phyloP scores from a whole-genome alignment of 2,113 vertebrate species.

The Chroicocephalus ridibundus region DNA sequence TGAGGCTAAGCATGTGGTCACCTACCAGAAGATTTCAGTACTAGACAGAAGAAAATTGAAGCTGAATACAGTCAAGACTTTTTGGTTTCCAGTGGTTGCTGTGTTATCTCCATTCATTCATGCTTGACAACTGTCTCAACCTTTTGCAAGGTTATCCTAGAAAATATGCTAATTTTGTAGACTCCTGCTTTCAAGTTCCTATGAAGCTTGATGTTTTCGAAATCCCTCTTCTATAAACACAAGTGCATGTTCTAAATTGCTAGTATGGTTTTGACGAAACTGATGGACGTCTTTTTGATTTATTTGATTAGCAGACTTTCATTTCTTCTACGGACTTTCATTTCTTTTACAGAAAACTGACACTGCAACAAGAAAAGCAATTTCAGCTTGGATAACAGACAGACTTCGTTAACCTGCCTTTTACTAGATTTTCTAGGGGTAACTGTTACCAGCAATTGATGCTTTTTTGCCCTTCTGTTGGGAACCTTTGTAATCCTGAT shows the following conservation, averaged over 20 bases:
- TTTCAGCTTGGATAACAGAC: background rate
- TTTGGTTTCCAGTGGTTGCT: background rate
- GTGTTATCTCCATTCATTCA: background rate
- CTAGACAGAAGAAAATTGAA: background rate
- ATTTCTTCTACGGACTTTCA: background rate
- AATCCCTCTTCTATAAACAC: background rate
- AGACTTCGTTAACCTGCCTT: background rate
- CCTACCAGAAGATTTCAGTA: background rate
- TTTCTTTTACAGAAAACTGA: background rate
- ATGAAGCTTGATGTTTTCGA: background rate
- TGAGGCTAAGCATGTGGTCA: background rate
- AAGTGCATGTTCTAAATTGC: background rate
- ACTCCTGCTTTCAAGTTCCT: background rate
- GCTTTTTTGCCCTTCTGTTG: background rate
- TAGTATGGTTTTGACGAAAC: background rate
- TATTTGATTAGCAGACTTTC: background rate
- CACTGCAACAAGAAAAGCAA: background rate
- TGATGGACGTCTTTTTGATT: background rate
- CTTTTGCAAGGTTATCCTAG: background rate
- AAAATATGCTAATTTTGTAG: background rate
- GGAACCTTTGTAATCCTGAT: background rate
- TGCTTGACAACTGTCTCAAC: background rate
- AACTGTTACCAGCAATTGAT: background rate
- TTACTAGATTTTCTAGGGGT: background rate
- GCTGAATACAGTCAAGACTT: background rate